Evolutionary conservation across 2,797 vertebrate species (phyloP).

Genomic region (Galaxias olidus): DNA sequence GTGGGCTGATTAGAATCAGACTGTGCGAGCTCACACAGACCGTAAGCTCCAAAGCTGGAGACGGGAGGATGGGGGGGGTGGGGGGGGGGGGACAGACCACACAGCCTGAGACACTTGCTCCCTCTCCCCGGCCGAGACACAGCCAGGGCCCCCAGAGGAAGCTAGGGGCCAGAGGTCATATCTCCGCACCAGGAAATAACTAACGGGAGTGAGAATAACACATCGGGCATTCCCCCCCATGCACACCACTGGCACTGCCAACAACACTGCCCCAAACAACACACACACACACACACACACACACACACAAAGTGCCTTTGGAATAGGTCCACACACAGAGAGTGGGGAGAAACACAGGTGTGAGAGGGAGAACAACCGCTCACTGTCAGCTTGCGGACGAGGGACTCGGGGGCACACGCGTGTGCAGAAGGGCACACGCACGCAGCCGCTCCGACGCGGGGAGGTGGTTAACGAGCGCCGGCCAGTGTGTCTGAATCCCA

Average conservation of each 20-base stretch:
- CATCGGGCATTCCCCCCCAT: constrained; percentile 37
- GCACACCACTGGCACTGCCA: constrained; percentile 10
- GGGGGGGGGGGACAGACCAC: constrained; percentile 30
- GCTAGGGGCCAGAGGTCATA: constrained; percentile 51
- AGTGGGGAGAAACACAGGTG: too few species aligned
- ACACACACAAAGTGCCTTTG: not conserved
- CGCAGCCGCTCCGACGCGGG: constrained; percentile 32
- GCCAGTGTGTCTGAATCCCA: constrained; percentile 68
- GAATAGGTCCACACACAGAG: too few species aligned
- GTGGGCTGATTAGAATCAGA: too few species aligned
- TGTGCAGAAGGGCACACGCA: too few species aligned
- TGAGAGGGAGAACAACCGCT: too few species aligned
- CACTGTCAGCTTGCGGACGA: too few species aligned
- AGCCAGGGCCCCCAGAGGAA: constrained; percentile 31
- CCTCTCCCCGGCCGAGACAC: constrained; percentile 18
- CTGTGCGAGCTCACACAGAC: too few species aligned
- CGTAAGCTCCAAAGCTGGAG: too few species aligned
- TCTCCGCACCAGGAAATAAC: constrained; percentile 59
- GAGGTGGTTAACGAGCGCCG: constrained; percentile 70
- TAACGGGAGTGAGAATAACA: constrained; percentile 60
- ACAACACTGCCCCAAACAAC: constrained; percentile 20
- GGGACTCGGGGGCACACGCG: too few species aligned
- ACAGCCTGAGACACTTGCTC: constrained; percentile 25
- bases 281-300: constrained; percentile 3
- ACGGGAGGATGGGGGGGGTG: constrained; percentile 5